Conservation (phyloP, 2,888 invertebrate species). For the Epinotia nisella region DNA sequence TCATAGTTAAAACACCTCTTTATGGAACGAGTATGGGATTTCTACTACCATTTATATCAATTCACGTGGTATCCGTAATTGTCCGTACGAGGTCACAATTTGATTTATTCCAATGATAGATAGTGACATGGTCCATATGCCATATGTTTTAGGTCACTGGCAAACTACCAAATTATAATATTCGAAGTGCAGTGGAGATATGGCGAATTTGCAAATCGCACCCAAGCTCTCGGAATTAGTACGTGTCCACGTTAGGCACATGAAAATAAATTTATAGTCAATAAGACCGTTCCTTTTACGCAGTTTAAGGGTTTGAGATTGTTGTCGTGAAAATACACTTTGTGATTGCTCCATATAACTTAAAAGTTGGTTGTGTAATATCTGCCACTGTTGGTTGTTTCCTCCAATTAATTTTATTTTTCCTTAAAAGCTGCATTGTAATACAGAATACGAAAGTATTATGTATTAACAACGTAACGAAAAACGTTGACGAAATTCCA, state of each 20-base stretch:
- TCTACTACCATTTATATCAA: too few species aligned
- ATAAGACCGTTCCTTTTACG: background rate
- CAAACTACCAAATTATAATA: too few species aligned
- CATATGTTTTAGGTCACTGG: too few species aligned
- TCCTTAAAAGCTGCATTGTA: conserved; percentile 28
- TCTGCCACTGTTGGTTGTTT: conserved; percentile 32
- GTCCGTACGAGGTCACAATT: too few species aligned
- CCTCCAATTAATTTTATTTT: conserved; percentile 36
- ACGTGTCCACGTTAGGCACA: background rate
- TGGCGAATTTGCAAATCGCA: background rate
- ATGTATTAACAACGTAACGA: conserved; percentile 3
- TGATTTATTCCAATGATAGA: too few species aligned
- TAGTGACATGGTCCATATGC: too few species aligned
- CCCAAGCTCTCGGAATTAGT: background rate
- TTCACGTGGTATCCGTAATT: too few species aligned
- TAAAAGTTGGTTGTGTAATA: conserved; percentile 38
- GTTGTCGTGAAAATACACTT: conserved; percentile 24
- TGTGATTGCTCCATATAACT: conserved; percentile 11
- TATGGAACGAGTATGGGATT: too few species aligned
- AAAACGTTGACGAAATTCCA: conserved; percentile 1
- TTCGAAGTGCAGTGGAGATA: too few species aligned
- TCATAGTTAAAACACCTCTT: background rate
- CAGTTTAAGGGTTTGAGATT: background rate
- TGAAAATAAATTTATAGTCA: background rate
- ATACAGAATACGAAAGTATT: too few species aligned